Evolutionary conservation across 2,113 vertebrate genomes (phyloP), one percentile per base, ranked within the genome.

Genomic region (Carassius carassius): DNA sequence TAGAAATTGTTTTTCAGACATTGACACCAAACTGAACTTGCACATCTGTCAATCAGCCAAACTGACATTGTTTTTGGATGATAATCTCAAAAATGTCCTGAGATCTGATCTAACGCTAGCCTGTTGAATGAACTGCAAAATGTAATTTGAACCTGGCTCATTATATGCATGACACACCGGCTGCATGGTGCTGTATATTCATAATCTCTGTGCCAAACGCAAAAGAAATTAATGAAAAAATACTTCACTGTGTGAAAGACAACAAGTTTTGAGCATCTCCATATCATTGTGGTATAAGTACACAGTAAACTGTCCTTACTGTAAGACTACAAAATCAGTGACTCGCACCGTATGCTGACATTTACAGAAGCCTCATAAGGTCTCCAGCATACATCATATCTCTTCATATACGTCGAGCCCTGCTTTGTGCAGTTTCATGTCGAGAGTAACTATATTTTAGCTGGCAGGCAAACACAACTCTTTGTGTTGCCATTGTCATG

Each of bases 141-240:
- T 60, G n/a, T 79, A 58, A 23, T 85, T 32, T 80, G 51, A 78
- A 37, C 44, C 76, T 86, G 74, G n/a, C 51, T 21, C 79, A 70
- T 82, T 58, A 62, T 91, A 90, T 93, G 93, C 93, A 94, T 94
- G 93, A 94, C 91, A 3, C 90, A 89, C 89, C 74, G 91, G 91
- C 92, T 93, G 94, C 93, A 93, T 94, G 92, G 92, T 87, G 88
- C 69, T 80, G 69, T 74, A 60, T 82, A 65, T 79, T 78, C 75
- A 84, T 70, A 58, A 83, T 63, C 10, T 37, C 37, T 49, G 58
- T 76, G 72, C 72, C 82, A 76, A 76, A 60, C 25, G 3, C 32
- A 21, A 62, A 29, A 69, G 56, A 5, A 51, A 37, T 35, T n/a
- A 3, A 12, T 60, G n/a, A 69, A 23, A 62, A 67, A 29, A 29